Conservation (phyloP, 2,888 invertebrate species). For the Chloromyia formosa region DNA sequence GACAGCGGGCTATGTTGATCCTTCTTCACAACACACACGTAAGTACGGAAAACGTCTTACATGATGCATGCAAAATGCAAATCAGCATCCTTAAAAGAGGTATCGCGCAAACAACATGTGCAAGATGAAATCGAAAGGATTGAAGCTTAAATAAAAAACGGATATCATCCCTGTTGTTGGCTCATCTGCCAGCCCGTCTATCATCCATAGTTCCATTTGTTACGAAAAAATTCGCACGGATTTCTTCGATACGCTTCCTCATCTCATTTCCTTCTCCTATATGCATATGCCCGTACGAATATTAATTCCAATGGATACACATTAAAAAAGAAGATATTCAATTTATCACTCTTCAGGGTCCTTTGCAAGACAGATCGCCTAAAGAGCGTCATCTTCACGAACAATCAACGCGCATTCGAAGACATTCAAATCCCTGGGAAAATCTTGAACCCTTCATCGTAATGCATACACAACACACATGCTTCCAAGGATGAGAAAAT, state of each 20-base stretch:
- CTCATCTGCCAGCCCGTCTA: conserved; percentile 29
- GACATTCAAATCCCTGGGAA: conserved; percentile 50
- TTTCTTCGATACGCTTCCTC: conserved; percentile 31
- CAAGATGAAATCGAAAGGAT: conserved; percentile 44
- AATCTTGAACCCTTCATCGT: conserved; percentile 48
- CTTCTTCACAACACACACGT: neutral
- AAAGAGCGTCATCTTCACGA: conserved; percentile 47
- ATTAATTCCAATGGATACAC: conserved; percentile 47
- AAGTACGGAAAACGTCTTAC: neutral
- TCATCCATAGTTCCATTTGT: neutral
- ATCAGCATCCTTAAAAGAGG: conserved; percentile 45
- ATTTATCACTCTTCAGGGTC: conserved; percentile 48
- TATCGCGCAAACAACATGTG: neutral
- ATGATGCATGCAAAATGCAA: conserved; percentile 50
- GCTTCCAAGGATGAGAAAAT: conserved; percentile 50
- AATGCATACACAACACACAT: neutral
- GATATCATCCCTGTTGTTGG: conserved; percentile 22
- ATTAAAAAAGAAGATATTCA: conserved; percentile 46
- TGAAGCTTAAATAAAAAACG: conserved; percentile 38
- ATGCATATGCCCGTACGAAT: conserved; percentile 44
- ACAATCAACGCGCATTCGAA: conserved; percentile 22
- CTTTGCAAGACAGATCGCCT: conserved; percentile 37
- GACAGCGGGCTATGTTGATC: conserved; percentile 8
- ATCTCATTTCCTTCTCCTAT: conserved; percentile 2
- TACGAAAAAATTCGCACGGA: conserved; percentile 48